phyloP scores from a whole-genome alignment of 2,113 vertebrate genomes.

The Corythaeola cristata region DNA sequence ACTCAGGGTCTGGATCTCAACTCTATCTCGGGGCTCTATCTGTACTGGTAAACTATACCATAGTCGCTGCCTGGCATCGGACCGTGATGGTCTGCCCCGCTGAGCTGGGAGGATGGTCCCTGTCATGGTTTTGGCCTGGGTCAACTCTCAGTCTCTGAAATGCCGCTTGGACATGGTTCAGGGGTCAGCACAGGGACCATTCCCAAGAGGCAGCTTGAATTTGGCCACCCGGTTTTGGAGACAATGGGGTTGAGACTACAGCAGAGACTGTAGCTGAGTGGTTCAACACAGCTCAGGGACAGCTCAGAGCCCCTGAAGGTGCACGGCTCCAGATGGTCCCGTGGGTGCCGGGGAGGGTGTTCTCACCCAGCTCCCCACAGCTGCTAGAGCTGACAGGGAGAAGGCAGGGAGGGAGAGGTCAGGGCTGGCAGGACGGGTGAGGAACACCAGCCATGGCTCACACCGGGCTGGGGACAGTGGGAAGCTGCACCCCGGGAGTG shows the following conservation, averaged over 20 bases:
- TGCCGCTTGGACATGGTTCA: neutral
- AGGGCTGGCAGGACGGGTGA: neutral
- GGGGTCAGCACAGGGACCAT: neutral
- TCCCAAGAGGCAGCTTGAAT: neutral
- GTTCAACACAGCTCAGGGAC: fast-evolving
- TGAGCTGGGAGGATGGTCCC: neutral
- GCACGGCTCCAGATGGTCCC: fast-evolving
- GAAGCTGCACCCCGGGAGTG: neutral
- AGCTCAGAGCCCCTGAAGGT: neutral
- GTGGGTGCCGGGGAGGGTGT: neutral
- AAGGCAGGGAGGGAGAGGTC: neutral
- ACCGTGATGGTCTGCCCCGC: fast-evolving
- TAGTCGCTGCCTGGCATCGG: neutral
- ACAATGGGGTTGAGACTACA: neutral
- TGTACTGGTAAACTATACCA: neutral
- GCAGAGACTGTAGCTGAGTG: neutral
- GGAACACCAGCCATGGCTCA: neutral
- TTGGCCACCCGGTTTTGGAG: neutral
- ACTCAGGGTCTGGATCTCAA: neutral
- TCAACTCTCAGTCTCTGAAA: neutral
- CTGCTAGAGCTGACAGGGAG: neutral
- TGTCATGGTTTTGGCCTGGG: neutral
- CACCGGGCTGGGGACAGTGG: fast-evolving
- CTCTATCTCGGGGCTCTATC: neutral
- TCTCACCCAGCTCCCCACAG: neutral